Percentiles rank a stretch among this genome's conserved stretches.
These are phyloP conservation scores for Sturnira hondurensis DNA, from an alignment of 2,113 vertebrate genomes.

Conservation along the genomic window DNA sequence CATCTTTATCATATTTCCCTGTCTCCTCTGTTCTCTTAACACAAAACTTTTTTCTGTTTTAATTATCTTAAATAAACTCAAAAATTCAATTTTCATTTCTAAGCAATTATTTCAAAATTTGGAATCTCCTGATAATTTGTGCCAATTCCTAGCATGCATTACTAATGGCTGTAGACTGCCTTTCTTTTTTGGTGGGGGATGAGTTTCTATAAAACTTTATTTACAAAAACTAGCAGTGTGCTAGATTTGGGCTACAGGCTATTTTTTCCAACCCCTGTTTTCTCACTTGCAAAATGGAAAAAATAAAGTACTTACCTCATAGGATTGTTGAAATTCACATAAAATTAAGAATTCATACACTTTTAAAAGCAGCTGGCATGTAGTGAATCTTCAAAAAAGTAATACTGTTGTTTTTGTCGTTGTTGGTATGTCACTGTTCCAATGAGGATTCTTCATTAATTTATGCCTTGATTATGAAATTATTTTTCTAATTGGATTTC, in stretches of 20 bases:
- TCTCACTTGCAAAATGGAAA: not conserved
- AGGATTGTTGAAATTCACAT: not conserved
- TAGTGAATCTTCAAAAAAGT: not conserved
- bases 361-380: not conserved
- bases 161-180: not conserved
- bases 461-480: not conserved
- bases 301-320: not conserved
- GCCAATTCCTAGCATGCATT: not conserved
- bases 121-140: not conserved
- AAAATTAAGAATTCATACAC: not conserved
- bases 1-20: not conserved
- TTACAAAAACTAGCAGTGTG: not conserved
- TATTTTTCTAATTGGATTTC: not conserved
- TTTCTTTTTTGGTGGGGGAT: not conserved
- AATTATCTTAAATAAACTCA: not conserved
- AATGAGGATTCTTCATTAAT: not conserved
- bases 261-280: not conserved
- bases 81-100: not conserved
- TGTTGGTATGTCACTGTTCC: not conserved
- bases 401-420: not conserved
- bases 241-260: not conserved
- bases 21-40: not conserved
- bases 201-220: not conserved
- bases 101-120: not conserved
- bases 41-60: not conserved